Evolutionary conservation across 2,113 vertebrate species (phyloP), one percentile per base, ranked within the genome.

Genomic region (Prionailurus viverrinus): DNA sequence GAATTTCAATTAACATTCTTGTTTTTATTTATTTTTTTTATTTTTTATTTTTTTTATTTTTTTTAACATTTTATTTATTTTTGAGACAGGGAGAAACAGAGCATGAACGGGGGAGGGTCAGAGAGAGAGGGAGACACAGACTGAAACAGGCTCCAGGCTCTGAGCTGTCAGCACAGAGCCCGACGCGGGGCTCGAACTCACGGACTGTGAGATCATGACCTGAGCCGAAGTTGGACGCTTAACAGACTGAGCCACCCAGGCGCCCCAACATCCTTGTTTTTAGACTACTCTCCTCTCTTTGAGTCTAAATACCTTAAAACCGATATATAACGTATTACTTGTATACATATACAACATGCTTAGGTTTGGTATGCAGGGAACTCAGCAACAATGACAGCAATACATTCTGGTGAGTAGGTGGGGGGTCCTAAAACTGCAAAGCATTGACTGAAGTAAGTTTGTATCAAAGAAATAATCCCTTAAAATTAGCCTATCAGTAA

Each of bases 291-390:
- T 80, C 63, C 18, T 13, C 19, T 68, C 39, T 66, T 83, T 84
- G 91, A 90, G 23, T 80, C 31, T 82, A 23, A 89, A 69, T 76
- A 48, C 16, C 53, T 95, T 95, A 25, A 27, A 94, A 53, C 21
- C 74, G 31, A 74, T 33, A 66, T 51, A 74, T 69, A 83, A 27
- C 7, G 14, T 51, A 11, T 81, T 48, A 73, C 29, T 48, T 79
- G 23, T 31, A 36, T 48, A 27, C 1, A 16, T 15, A 71, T 10
- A 61, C 1, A 55, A 36, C 9, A 74, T 19, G 2, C 4, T 71
- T 13, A 45, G 36, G 53, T 29, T 79, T 79, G 4, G 33, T 93
- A 61, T 92, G 2, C 41, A 78, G 29, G 29, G 3, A 83, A 93
- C 61, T 87, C 10, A 53, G 6, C 55, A 9, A 48, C 23, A 85